Base-by-base conservation (phyloP, 2,113 vertebrate species). In the Brachyhypopomus occidentalis region DNA sequence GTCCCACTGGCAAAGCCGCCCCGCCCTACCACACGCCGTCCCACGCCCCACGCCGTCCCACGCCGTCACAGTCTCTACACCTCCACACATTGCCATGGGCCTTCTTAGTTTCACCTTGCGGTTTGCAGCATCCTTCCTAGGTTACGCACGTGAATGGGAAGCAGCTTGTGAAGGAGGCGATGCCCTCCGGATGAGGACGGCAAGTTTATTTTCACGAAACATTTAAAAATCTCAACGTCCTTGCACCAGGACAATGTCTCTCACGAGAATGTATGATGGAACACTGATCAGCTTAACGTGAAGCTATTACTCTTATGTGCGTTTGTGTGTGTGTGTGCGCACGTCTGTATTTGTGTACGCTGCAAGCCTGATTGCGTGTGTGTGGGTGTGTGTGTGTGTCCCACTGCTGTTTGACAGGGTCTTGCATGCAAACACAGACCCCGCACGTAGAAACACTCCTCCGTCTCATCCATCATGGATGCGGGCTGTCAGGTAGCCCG, bases 401-500 rank as follows among this genome's bases (percentile, higher is more conserved):
- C 52, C 14, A 25, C 66, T 17, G 20, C 45, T 34, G 73, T 20
- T 8, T 34, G 72, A 62, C 45, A 9, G 64, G 41, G 64, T 23
- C 6, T 30, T 27, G 69, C 72, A 63, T 20, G 20, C 41, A 79
- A 70, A 66, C 30, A 72, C 58, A 58, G 63, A 80, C 45, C 45
- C 45, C 1, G 12, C 45, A 52, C 45, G 45, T 11, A 1, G 45
- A 52, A 52, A 72, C 62, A 48, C 41, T 41, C n/a, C 69, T 0
- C 5, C 23, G 0, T 64, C 60, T 64, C 66, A 72, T 84, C 60
- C 23, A 72, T 84, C 78, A 84, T 17, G 56, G 36, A 52, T 30
- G 30, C n/a, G 19, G 55, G 66, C 72, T 76, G 58, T 80, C 74
- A 76, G 1, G 5, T 7, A 60, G 77, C 71, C 58, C 64, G 23